Conservation (phyloP, 2,888 invertebrate species). For the Morpho helenor region DNA sequence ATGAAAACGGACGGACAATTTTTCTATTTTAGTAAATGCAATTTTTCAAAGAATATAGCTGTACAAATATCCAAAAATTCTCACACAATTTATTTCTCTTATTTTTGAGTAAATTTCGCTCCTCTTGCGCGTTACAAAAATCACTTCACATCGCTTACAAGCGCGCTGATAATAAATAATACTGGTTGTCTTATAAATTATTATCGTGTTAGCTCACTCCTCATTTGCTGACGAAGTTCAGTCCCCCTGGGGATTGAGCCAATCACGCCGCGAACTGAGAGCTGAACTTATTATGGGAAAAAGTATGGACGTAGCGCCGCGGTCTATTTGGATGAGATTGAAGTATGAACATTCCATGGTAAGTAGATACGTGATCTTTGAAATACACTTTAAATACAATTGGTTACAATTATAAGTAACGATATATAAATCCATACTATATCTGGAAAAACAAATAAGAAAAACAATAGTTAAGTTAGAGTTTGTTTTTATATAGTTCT, state of each 20-base stretch:
- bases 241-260: conserved; percentile 63
- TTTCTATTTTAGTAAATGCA: too few species aligned
- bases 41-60: too few species aligned
- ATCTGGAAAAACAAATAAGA: too few species aligned
- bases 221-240: conserved; percentile 79
- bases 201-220: conserved; percentile 72
- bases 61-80: too few species aligned
- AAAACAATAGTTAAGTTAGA: too few species aligned
- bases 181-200: conserved; percentile 72
- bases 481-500: too few species aligned
- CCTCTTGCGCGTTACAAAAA: conserved; percentile 10
- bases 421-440: too few species aligned
- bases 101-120: too few species aligned
- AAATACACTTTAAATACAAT: background rate
- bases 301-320: conserved; percentile 31
- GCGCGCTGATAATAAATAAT: conserved; percentile 68
- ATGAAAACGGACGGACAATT: too few species aligned
- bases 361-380: background rate
- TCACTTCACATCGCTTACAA: conserved; percentile 38
- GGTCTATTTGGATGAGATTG: conserved; percentile 7
- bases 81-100: too few species aligned
- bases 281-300: conserved; percentile 72
- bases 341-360: conserved; percentile 6
- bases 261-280: conserved; percentile 63
- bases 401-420: too few species aligned